A percentile compares a stretch with the other conserved stretches of the same genome.
Evolutionary conservation across 2,888 invertebrate genomes (phyloP).

Genomic region (Apamea anceps): DNA sequence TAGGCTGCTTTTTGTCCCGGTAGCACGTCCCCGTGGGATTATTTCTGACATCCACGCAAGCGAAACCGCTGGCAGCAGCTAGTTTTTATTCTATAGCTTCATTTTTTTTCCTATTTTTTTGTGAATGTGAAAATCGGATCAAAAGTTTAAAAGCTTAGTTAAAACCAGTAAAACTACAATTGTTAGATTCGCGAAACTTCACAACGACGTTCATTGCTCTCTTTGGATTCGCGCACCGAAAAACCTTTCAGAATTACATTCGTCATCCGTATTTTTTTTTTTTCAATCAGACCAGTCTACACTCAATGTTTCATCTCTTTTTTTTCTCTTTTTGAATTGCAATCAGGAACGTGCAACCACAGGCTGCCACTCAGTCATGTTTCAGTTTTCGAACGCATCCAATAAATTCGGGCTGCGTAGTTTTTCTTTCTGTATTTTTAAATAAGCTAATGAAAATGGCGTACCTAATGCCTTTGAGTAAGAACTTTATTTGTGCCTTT

Average conservation of each 20-base stretch:
- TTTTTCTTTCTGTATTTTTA: conserved; percentile 29
- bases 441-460: conserved; percentile 17
- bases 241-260: conserved; percentile 58
- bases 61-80: neutral
- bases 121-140: neutral
- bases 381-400: conserved; percentile 57
- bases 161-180: conserved; percentile 18
- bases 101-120: neutral
- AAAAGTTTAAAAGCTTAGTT: neutral
- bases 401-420: conserved; percentile 45
- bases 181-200: neutral
- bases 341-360: conserved; percentile 57
- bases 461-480: neutral
- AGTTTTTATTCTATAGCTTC: neutral
- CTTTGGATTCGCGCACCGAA: conserved; percentile 44
- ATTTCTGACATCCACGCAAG: neutral
- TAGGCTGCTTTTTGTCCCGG: too few species aligned
- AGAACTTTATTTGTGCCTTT: conserved; percentile 21
- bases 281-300: conserved; percentile 64
- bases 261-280: conserved; percentile 54
- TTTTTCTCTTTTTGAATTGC: conserved; percentile 60
- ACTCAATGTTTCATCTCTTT: conserved; percentile 53
- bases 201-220: conserved; percentile 8
- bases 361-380: conserved; percentile 62
- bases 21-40: neutral